Percentiles rank a stretch among this genome's conserved stretches.
Conservation (phyloP, 1,140 invertebrate genomes). For the Panagrolaimus sp. region DNA sequence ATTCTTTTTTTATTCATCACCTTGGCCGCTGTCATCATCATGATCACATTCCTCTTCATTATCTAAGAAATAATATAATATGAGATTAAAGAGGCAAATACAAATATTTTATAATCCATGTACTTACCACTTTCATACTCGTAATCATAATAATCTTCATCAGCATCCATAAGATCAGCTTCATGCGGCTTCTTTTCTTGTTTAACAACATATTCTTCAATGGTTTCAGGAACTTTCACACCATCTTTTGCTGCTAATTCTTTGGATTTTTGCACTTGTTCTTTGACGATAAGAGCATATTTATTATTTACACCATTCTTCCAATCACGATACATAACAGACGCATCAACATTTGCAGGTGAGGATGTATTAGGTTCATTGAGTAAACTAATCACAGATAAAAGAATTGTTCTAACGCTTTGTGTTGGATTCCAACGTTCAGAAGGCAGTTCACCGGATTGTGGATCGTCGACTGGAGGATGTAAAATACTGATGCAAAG, state of each 20-base stretch:
- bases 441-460: constrained; percentile 93
- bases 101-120: constrained; percentile 13
- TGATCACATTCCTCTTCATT: constrained; percentile 3
- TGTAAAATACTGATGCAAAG: constrained; percentile 98
- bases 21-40: constrained; percentile 52
- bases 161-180: constrained; percentile 25
- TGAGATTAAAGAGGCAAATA: background rate
- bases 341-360: constrained; percentile 98
- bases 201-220: constrained; percentile 90
- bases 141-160: constrained; percentile 27
- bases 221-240: constrained; percentile 86
- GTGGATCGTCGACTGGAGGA: constrained; percentile 95
- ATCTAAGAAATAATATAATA: no score
- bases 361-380: constrained; percentile 99
- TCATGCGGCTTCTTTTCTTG: constrained; percentile 20
- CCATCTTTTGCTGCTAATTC: constrained; percentile 90
- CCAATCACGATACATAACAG: constrained; percentile 98
- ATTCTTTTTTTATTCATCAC: constrained; percentile 50
- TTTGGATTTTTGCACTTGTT: constrained; percentile 81
- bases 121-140: background rate
- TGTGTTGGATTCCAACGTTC: constrained; percentile 99
- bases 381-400: constrained; percentile 94
- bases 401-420: constrained; percentile 91
- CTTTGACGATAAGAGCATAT: constrained; percentile 99
- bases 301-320: constrained; percentile 93